A percentile compares a stretch with the other conserved stretches of the same genome.
These are phyloP conservation scores for Phyllotis vaccarum DNA, from an alignment of 2,797 vertebrate genomes.

Conservation along the genomic window DNA sequence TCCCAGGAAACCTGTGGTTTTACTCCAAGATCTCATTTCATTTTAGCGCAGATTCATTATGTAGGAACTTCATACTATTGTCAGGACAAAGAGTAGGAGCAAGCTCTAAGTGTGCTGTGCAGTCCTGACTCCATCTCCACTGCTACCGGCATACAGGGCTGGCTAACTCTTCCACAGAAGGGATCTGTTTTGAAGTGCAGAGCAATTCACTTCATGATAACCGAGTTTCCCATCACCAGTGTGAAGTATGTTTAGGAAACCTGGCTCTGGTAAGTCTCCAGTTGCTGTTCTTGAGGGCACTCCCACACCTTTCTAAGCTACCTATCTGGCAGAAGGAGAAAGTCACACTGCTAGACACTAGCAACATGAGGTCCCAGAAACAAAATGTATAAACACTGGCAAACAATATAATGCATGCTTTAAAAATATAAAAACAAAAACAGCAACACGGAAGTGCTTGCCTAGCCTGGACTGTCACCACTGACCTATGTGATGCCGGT, in stretches of 20 bases:
- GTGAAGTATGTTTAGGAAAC: neutral
- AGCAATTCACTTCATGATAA: neutral
- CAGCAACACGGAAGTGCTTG: neutral
- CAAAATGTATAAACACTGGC: neutral
- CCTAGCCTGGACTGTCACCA: rapidly evolving
- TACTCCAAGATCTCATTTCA: neutral
- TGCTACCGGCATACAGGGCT: neutral
- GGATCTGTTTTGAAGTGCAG: neutral
- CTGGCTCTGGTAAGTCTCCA: neutral
- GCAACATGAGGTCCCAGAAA: neutral
- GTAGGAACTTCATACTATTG: neutral
- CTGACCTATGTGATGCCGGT: neutral
- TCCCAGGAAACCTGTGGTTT: neutral
- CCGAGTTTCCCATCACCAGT: neutral
- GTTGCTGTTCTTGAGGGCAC: neutral
- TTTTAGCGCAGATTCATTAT: neutral
- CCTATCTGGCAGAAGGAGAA: neutral
- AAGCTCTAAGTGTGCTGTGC: neutral
- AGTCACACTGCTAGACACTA: neutral
- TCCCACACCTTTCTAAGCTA: neutral
- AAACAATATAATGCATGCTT: neutral
- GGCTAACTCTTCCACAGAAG: neutral
- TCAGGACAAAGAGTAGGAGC: neutral
- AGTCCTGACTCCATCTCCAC: too few relatives aligned
- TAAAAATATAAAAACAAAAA: neutral